phyloP scores from a whole-genome alignment of 2,888 invertebrate species.

The Euplexia lucipara region DNA sequence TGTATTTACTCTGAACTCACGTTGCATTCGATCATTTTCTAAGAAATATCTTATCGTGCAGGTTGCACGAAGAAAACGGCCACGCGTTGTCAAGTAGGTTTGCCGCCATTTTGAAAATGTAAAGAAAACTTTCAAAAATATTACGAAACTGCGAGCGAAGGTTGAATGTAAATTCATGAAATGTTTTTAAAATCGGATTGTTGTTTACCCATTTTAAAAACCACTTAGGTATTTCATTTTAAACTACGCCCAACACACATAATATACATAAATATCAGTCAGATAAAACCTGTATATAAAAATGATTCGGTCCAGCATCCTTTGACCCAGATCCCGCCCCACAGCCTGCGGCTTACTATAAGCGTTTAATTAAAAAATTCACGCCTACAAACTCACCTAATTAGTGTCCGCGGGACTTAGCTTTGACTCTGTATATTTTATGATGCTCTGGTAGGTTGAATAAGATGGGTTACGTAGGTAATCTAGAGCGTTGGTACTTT shows the following conservation, averaged over 20 bases:
- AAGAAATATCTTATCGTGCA: neutral
- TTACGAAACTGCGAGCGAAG: too few species aligned
- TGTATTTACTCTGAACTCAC: neutral
- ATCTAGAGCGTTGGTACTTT: neutral
- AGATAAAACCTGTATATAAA: conserved; percentile 46
- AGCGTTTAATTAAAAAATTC: conserved; percentile 71
- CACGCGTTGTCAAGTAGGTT: too few species aligned
- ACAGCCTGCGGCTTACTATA: conserved; percentile 54
- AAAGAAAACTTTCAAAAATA: too few species aligned
- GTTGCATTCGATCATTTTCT: neutral
- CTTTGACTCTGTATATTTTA: conserved; percentile 51
- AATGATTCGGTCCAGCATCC: conserved; percentile 49
- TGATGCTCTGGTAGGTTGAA: conserved; percentile 38
- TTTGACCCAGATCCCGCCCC: conserved; percentile 60
- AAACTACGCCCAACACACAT: neutral
- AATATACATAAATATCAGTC: neutral
- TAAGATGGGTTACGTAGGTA: conserved; percentile 12
- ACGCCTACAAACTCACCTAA: conserved; percentile 62
- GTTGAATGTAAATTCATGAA: too few species aligned
- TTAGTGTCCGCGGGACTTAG: conserved; percentile 59
- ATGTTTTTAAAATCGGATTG: too few species aligned
- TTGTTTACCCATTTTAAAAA: too few species aligned
- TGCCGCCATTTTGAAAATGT: too few species aligned
- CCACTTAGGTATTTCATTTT: neutral
- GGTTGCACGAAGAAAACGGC: too few species aligned